Base-by-base conservation (phyloP, 1,140 invertebrate genomes). In the Ceratitis capitata region DNA sequence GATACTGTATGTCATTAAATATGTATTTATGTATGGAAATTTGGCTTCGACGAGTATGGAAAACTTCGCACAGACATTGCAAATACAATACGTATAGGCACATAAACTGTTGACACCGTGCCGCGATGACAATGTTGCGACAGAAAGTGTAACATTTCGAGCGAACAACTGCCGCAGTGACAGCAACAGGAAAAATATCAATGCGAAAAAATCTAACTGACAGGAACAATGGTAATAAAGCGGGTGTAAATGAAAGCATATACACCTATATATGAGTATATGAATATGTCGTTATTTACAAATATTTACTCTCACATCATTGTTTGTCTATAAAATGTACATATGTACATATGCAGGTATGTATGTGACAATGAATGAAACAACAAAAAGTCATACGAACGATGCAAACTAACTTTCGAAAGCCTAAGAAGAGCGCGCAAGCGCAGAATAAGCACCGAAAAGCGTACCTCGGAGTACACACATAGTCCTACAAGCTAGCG, bases 121-220 rank as follows among this genome's bases (percentile, higher is more conserved):
- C 69, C n/a, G 69, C 39, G 69, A 45, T 78, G 69, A 78, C 69
- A 78, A 78, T 47, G 69, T 78, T 39, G 32, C 19, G 39, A 78
- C 69, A 42, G n/a, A n/a, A 69, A 19, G 3, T 39, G n/a, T 23
- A 45, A 78, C 42, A 39, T 78, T 39, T 78, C 1, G 1, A 23
- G 10, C 23, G 42, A 83, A 83, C 19, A 35, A 35, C 47, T 23
- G 53, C 82, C 16, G 53, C 26, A 53, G 45, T 32, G 53, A 83
- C 82, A 83, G 53, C 32, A 51, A 83, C 35, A 83, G 26, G 49
- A 29, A 53, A 1, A 83, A 35, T 78, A 78, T 45, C 69, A 10
- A 9, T 39, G 39, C n/a, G 39, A 78, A 78, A 78, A 47, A 78
- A 78, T 78, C 69, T 78, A 78, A 78, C 69, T 47, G 69, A 78